Evolutionary conservation across 2,888 invertebrate species (phyloP).

Genomic region (Drosophila pseudotakahashii): DNA sequence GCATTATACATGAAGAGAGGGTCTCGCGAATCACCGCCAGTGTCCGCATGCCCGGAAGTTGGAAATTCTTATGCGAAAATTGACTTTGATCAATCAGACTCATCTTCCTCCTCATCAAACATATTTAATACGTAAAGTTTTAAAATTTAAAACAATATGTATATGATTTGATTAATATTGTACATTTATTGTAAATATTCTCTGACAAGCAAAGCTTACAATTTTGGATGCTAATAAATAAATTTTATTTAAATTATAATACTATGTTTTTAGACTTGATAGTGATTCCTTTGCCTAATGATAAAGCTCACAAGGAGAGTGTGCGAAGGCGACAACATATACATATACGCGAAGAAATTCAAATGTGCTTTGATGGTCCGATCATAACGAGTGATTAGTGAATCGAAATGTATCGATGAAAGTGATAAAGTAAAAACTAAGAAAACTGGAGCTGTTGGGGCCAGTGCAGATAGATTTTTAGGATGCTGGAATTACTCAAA

Average conservation of each 20-base stretch:
- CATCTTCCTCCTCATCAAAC: conserved; percentile 76
- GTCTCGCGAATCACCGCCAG: conserved; percentile 74
- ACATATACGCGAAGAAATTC: too few relatives aligned
- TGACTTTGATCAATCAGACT: conserved; percentile 87
- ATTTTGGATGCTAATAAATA: conserved; percentile 46
- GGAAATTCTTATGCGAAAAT: conserved; percentile 90
- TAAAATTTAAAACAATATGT: conserved; percentile 28
- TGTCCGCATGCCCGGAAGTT: conserved; percentile 75
- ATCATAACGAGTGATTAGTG: too few relatives aligned
- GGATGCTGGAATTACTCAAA: too few relatives aligned
- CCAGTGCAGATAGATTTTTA: too few relatives aligned
- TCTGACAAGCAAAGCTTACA: conserved; percentile 42
- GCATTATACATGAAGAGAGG: conserved; percentile 51
- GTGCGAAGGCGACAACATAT: too few relatives aligned
- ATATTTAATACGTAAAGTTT: conserved; percentile 65
- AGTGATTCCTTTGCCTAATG: background rate
- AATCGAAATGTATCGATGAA: too few relatives aligned
- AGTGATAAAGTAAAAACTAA: too few relatives aligned
- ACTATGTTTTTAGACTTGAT: background rate
- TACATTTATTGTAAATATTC: conserved; percentile 46
- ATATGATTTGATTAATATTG: conserved; percentile 44
- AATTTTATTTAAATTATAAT: conserved; percentile 41
- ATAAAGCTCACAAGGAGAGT: too few relatives aligned
- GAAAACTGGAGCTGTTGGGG: too few relatives aligned
- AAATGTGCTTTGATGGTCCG: too few relatives aligned